These are phyloP conservation scores for Psittacara wagleri DNA, from an alignment of 2,113 vertebrate genomes.

Conservation along the genomic window DNA sequence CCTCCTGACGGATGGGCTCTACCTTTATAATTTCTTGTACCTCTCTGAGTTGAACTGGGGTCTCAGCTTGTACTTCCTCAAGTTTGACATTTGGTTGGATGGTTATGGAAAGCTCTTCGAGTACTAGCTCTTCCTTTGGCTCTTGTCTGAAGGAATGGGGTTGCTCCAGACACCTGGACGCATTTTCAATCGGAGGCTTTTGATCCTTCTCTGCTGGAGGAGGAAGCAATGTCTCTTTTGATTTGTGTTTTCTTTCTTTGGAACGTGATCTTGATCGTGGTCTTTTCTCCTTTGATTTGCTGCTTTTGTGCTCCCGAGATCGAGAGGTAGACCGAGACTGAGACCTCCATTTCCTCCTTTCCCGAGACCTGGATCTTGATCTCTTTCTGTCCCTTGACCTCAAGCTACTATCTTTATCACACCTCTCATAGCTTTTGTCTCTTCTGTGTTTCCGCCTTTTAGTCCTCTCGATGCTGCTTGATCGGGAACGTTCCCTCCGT, in stretches of 20 bases:
- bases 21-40: slow-evolving; percentile 47
- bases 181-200: not conserved
- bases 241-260: slow-evolving; percentile 76
- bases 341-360: slow-evolving; percentile 73
- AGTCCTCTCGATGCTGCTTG: slow-evolving; percentile 78
- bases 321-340: slow-evolving; percentile 47
- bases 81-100: slow-evolving; percentile 25
- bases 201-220: not conserved
- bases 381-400: slow-evolving; percentile 65
- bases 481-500: slow-evolving; percentile 71
- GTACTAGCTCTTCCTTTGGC: not conserved
- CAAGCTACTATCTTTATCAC: slow-evolving; percentile 60
- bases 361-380: slow-evolving; percentile 73
- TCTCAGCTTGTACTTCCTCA: not conserved
- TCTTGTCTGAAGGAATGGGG: slow-evolving; percentile 15
- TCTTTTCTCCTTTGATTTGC: slow-evolving; percentile 73
- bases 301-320: slow-evolving; percentile 61
- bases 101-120: slow-evolving; percentile 48
- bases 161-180: not conserved
- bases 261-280: slow-evolving; percentile 72
- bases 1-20: slow-evolving; percentile 45
- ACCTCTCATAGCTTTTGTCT: slow-evolving; percentile 70
- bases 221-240: not conserved
- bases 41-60: not conserved
- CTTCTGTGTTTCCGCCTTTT: slow-evolving; percentile 70